Conservation (phyloP, 2,797 vertebrate species). For the Hipposideros larvatus region DNA sequence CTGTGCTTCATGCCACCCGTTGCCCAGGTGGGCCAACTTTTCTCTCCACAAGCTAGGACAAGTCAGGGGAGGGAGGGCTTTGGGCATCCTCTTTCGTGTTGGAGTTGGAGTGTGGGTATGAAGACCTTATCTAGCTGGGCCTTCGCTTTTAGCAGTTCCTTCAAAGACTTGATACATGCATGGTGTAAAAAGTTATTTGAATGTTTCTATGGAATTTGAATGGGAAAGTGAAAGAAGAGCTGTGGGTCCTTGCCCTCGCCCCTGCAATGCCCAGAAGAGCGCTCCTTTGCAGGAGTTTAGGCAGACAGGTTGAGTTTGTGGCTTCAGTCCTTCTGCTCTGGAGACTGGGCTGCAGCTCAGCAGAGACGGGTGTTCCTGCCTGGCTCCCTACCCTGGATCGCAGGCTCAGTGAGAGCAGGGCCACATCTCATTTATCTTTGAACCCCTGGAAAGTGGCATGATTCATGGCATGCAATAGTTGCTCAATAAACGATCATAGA, state of each 20-base stretch:
- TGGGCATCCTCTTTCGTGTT: background rate
- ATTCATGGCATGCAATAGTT: background rate
- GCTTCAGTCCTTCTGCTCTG: background rate
- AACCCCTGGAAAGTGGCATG: background rate
- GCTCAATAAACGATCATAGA: background rate
- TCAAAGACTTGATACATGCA: background rate
- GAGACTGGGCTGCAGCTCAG: background rate
- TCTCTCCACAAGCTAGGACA: background rate
- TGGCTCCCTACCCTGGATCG: background rate
- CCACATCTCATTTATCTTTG: background rate
- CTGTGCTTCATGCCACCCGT: background rate
- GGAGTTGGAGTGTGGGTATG: background rate
- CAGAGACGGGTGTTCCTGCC: background rate
- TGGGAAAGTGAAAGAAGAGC: background rate
- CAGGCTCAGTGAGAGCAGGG: background rate
- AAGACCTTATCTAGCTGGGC: background rate
- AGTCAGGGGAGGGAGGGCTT: accelerated
- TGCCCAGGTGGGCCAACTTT: background rate
- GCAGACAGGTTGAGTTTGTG: background rate
- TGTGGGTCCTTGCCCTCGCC: background rate
- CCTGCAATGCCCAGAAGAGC: background rate
- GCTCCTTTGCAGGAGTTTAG: background rate
- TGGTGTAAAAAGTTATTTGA: background rate
- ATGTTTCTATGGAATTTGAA: background rate
- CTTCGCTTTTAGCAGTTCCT: background rate